Evolutionary conservation across 2,888 invertebrate species (phyloP), one percentile per base, ranked within the genome.

Genomic region (Lomographa bimaculata): DNA sequence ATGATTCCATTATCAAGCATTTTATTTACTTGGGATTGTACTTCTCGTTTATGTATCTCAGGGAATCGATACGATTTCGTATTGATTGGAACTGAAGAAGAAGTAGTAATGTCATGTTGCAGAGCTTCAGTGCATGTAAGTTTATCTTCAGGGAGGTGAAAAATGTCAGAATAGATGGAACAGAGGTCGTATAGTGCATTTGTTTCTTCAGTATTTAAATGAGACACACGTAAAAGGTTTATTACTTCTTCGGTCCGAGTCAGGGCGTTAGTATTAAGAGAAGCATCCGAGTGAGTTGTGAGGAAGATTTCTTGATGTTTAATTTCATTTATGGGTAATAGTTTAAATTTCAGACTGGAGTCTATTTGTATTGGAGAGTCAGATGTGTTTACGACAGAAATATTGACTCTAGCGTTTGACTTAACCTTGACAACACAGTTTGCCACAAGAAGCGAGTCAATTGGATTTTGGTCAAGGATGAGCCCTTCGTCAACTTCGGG

Each of bases 401-500:
- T 9, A 26, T 56, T 51, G 8, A 50, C 29, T 21, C 40, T 24
- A 2, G 37, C 32, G 12, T 53, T 51, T 4, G 26, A 5, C 32
- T 52, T 52, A 3, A 50, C 46, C 2, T 9, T 5, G 0, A 53
- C 47, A 4, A 51, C 4, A 8, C 46, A 51, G 18, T 48, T 48
- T 7, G 51, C 44, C 1, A 60, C 20, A 0, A 57, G 20, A 1
- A 57, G 19, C 1, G 2, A 2, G 8, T 25, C n/a, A 2, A n/a
- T 9, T 12, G 2, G 24, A 5, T 1, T 11, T n/a, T 25, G 24
- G n/a, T 25, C 24, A 3, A 25, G 7, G n/a, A 25, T 12, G 1
- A 25, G n/a, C 1, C 24, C 24, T 41, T 58, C 57, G 30, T 42
- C 44, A 2, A 58, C 6, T 24, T 59, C 35, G 7, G 57, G 50